A percentile compares a stretch with the other conserved stretches of the same genome.
Conservation (phyloP, 2,888 invertebrate species). For the Idaea aversata region DNA sequence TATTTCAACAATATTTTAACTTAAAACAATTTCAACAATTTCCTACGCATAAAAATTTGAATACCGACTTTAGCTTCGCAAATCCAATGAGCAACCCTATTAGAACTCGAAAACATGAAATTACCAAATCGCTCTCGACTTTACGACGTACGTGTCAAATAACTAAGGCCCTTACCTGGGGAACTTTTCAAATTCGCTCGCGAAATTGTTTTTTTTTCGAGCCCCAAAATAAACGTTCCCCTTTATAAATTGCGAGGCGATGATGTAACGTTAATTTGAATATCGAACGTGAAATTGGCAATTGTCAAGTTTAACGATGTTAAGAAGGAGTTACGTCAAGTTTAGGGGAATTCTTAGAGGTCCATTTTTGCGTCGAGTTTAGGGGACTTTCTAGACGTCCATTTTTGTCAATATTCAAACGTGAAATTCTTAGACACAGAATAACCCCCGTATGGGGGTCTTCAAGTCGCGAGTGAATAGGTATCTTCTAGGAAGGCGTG, state of each 20-base stretch:
- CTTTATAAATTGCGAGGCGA: conserved; percentile 45
- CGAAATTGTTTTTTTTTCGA: conserved; percentile 44
- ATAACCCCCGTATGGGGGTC: no score
- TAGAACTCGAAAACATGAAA: conserved; percentile 31
- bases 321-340: conserved; percentile 12
- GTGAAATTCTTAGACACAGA: no score
- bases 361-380: no score
- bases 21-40: background rate
- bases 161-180: conserved; percentile 30
- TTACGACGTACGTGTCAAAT: conserved; percentile 37
- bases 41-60: background rate
- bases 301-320: conserved; percentile 45
- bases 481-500: no score
- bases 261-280: conserved; percentile 44
- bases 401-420: no score
- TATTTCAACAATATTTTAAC: background rate
- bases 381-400: no score
- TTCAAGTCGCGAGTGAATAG: no score
- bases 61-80: background rate
- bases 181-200: conserved; percentile 43
- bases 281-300: conserved; percentile 47
- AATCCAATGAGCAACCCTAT: conserved; percentile 18
- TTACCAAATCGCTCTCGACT: conserved; percentile 33
- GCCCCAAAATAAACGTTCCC: conserved; percentile 36
- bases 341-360: conserved; percentile 13